phyloP scores from a whole-genome alignment of 1,140 invertebrate genomes.

The Temnothorax longispinosus region DNA sequence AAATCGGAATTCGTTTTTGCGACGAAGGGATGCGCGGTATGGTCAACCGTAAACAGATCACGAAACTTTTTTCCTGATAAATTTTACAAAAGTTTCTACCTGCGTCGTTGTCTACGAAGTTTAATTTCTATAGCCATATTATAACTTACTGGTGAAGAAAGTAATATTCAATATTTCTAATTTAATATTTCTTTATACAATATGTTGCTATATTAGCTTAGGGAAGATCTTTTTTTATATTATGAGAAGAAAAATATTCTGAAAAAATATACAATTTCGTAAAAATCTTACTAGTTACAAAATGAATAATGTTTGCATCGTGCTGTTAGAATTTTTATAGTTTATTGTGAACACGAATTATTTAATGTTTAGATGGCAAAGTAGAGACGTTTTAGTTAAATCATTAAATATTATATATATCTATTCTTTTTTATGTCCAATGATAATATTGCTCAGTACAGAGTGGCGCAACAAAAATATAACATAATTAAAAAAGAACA shows the following conservation, averaged over 20 bases:
- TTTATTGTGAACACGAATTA: not conserved
- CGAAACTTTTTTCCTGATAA: not conserved
- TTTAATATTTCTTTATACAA: not conserved
- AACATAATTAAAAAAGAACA: not conserved
- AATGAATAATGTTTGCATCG: too few relatives aligned
- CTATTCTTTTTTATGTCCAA: not conserved
- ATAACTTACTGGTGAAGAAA: not conserved
- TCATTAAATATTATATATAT: not conserved
- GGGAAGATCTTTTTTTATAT: not conserved
- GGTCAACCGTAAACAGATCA: not conserved
- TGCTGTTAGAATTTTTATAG: not conserved
- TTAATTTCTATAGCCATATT: not conserved
- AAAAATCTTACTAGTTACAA: too few relatives aligned
- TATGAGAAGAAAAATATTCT: too few relatives aligned
- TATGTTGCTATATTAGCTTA: not conserved
- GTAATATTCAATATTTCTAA: not conserved
- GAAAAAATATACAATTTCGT: too few relatives aligned
- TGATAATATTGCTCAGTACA: not conserved
- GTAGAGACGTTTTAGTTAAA: not conserved
- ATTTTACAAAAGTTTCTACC: not conserved
- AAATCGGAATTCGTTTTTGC: not conserved
- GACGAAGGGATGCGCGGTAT: not conserved
- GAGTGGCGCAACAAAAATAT: not conserved
- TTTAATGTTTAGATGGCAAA: conserved; percentile 2
- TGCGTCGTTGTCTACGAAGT: not conserved